Evolutionary conservation across 1,140 invertebrate genomes (phyloP), one percentile per base, ranked within the genome.

Genomic region (Drosophila jambulina): DNA sequence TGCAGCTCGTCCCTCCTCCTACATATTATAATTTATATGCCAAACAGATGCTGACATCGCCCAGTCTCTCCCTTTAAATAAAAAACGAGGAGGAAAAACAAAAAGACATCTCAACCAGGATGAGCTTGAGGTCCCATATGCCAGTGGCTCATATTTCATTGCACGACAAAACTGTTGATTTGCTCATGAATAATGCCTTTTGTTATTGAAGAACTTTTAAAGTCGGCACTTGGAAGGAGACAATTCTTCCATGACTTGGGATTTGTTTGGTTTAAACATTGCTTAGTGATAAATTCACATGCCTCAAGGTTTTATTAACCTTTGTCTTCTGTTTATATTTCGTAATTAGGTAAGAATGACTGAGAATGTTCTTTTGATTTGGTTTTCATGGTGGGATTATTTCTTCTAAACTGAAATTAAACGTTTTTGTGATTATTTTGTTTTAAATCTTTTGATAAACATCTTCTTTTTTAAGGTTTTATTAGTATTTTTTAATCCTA

Each of bases 11-110:
- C 32, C 8, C 51, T 17, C 21, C 48, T 70, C 63, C 64, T 40
- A 60, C 45, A 54, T 46, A 53, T 57, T 72, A 65, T 80, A 65
- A 80, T 86, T 86, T 80, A 83, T 74, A 86, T 86, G 80, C 80
- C 71, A 76, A 80, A 46, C 82, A 80, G 77, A 56, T 67, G 72
- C 62, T 78, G 54, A 65, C 61, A 45, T 67, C 45, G 58, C 27
- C 74, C 71, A 63, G 54, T 42, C 64, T 42, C 64, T 48, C 69
- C 54, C 69, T 72, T 51, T 13, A 29, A 49, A 49, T 10, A n/a
- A 29, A 40, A 32, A 70, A 53, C 4, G 13, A 23, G 2, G 5
- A 32, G 32, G 17, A n/a, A 34, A 59, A 34, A n/a, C 42, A 21
- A 23, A 59, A 42, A 21, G 23, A 27, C 21, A 34, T 27, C 34